Evolutionary conservation across 2,113 vertebrate species (phyloP).

Genomic region (Stigmatopora argus): DNA sequence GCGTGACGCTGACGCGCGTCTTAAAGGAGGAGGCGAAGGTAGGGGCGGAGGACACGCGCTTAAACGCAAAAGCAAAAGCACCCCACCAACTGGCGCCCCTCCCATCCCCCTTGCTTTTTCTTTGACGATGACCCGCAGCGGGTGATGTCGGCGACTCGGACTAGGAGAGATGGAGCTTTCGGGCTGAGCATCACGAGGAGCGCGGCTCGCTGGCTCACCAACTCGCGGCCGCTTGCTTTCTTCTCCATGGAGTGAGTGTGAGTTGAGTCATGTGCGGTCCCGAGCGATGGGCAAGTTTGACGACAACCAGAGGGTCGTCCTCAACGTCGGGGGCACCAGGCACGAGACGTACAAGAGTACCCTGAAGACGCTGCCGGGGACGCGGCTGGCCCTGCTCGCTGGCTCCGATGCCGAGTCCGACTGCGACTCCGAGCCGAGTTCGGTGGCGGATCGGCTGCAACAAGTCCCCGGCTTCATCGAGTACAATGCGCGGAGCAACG

Average conservation of each 20-base stretch:
- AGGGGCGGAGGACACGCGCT: slow-evolving; percentile 33
- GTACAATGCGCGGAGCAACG: slow-evolving; percentile 73
- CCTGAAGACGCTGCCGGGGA: slow-evolving; percentile 91
- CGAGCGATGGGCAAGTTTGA: slow-evolving; percentile 96
- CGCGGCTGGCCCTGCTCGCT: slow-evolving; percentile 87
- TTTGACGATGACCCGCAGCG: background rate
- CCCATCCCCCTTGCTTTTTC: background rate
- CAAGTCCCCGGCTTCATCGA: slow-evolving; percentile 74
- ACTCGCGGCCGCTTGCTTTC: slow-evolving; percentile 34
- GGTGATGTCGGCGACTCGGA: slow-evolving; percentile 12
- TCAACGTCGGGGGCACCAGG: slow-evolving; percentile 94
- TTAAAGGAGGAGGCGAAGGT: slow-evolving; percentile 52
- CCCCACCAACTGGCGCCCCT: no score
- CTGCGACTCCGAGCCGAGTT: slow-evolving; percentile 80
- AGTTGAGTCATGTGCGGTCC: slow-evolving; percentile 88
- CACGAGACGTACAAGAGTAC: slow-evolving; percentile 96
- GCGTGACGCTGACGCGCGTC: slow-evolving; percentile 34
- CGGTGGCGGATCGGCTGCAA: slow-evolving; percentile 72
- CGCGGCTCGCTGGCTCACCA: slow-evolving; percentile 41
- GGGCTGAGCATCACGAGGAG: slow-evolving; percentile 19
- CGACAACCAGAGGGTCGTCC: slow-evolving; percentile 96
- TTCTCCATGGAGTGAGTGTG: background rate
- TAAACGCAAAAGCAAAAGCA: slow-evolving; percentile 12
- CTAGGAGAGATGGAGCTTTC: slow-evolving; percentile 13
- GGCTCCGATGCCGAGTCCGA: no score